These are phyloP conservation scores for Papilio polyxenes DNA, from an alignment of 1,140 invertebrate species.

Conservation along the genomic window DNA sequence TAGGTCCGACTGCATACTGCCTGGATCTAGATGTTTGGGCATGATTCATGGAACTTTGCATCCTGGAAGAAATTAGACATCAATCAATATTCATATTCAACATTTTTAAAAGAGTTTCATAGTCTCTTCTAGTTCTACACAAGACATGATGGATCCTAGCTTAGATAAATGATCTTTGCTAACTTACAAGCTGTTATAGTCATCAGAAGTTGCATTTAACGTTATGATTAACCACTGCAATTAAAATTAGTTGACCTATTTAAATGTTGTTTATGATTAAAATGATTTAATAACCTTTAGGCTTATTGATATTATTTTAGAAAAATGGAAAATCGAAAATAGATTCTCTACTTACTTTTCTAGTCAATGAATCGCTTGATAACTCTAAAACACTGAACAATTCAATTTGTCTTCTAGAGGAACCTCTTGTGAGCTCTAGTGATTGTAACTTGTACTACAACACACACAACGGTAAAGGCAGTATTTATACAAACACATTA, in stretches of 20 bases:
- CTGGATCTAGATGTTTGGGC: conserved; percentile 20
- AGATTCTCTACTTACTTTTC: neutral
- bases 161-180: too few species aligned
- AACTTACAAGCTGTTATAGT: neutral
- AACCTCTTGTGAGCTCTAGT: neutral
- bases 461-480: neutral
- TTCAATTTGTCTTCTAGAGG: neutral
- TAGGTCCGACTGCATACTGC: conserved; percentile 5
- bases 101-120: neutral
- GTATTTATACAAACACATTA: conserved; percentile 27
- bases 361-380: neutral
- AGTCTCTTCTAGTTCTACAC: too few species aligned
- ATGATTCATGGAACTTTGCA: conserved; percentile 45
- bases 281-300: neutral
- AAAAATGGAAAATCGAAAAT: neutral
- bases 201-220: neutral
- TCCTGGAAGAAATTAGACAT: conserved; percentile 42
- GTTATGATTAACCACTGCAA: too few species aligned
- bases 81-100: neutral
- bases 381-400: neutral
- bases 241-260: too few species aligned
- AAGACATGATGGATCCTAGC: too few species aligned
- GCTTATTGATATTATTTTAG: neutral
- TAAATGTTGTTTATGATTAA: too few species aligned
- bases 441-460: neutral